Evolutionary conservation across 2,797 vertebrate species (phyloP).

Genomic region (Platyrinchus mystaceus): DNA sequence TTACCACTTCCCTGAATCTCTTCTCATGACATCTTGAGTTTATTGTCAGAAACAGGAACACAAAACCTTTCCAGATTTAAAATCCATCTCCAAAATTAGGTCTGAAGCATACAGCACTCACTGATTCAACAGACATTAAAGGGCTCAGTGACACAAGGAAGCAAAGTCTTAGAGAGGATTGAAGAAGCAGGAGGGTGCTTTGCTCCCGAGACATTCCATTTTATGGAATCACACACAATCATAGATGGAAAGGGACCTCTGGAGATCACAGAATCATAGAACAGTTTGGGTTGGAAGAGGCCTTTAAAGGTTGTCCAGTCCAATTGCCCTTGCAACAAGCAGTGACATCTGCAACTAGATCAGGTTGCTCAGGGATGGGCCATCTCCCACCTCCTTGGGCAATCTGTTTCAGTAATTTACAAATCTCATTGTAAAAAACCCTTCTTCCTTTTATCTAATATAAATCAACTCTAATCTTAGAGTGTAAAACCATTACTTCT

Average conservation of each 20-base stretch:
- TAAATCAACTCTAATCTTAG: background rate
- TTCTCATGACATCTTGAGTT: background rate
- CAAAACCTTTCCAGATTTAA: background rate
- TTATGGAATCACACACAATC: background rate
- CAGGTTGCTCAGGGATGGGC: background rate
- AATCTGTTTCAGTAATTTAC: background rate
- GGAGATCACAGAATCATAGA: background rate
- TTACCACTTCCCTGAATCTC: background rate
- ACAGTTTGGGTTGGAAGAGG: background rate
- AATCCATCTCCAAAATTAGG: background rate
- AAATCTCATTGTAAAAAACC: background rate
- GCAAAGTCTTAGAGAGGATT: background rate
- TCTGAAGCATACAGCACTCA: background rate
- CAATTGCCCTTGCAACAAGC: background rate
- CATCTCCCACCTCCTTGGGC: background rate
- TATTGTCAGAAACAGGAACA: background rate
- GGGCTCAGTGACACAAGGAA: background rate
- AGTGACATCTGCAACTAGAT: background rate
- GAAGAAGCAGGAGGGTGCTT: rapidly evolving
- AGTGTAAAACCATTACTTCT: background rate
- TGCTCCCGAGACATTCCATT: background rate
- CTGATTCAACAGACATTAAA: background rate
- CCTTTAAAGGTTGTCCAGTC: background rate
- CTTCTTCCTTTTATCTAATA: background rate
- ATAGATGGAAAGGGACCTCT: background rate